Conservation (phyloP, 2,797 vertebrate genomes). For the Vultur gryphus region DNA sequence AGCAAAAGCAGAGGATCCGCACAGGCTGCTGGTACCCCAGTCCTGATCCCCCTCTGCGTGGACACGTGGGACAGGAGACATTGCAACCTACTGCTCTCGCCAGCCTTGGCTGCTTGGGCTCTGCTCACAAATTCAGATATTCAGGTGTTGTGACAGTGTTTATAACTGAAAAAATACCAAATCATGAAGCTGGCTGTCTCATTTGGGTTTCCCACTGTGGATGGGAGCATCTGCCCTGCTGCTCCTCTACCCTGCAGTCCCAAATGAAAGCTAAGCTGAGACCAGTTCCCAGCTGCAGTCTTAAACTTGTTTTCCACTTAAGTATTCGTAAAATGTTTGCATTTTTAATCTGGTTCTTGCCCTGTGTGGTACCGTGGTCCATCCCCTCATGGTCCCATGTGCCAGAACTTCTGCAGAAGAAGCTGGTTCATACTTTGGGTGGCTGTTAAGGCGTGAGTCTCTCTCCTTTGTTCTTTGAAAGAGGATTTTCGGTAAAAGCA, state of each 20-base stretch:
- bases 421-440: background rate
- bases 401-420: background rate
- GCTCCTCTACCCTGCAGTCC: background rate
- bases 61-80: accelerated
- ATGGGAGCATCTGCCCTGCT: background rate
- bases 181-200: accelerated
- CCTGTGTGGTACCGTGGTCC: accelerated
- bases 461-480: background rate
- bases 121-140: background rate
- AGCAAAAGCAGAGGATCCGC: background rate
- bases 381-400: accelerated
- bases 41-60: background rate
- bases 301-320: background rate
- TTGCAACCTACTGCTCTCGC: accelerated
- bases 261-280: background rate
- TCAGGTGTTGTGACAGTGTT: background rate
- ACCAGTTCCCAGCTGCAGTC: background rate
- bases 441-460: background rate
- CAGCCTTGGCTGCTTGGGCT: background rate
- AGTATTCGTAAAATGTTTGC: background rate
- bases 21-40: background rate
- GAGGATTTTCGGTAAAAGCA: background rate
- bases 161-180: accelerated
- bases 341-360: background rate
- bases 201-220: accelerated